A percentile compares a stretch with the other conserved stretches of the same genome.
Conservation (phyloP, 2,113 vertebrate genomes). For the Dasypus novemcinctus region DNA sequence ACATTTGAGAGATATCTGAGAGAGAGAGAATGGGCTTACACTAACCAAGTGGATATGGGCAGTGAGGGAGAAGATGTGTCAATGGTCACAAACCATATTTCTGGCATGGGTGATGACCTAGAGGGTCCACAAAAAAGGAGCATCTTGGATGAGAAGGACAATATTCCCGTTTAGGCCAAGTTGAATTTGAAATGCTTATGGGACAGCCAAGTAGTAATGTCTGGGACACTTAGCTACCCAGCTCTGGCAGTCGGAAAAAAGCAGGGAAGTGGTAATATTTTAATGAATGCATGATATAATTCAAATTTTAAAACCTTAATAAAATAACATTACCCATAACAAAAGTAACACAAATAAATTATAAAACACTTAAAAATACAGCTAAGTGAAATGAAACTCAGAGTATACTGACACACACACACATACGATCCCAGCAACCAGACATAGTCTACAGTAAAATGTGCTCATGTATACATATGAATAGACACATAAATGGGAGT, state of each 20-base stretch:
- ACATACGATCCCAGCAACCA: background rate
- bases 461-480: background rate
- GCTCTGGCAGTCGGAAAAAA: background rate
- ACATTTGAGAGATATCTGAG: background rate
- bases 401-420: background rate
- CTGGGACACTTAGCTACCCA: background rate
- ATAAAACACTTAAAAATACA: constrained; percentile 11
- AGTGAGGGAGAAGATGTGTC: background rate
- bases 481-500: background rate
- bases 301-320: constrained; percentile 25
- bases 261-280: background rate
- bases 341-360: background rate
- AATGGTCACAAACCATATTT: background rate
- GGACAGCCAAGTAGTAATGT: background rate
- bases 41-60: background rate
- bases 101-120: background rate
- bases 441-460: constrained; percentile 22
- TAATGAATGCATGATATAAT: background rate
- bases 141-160: background rate
- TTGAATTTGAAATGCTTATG: background rate
- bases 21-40: background rate
- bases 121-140: background rate
- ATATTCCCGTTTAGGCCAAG: background rate
- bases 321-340: background rate
- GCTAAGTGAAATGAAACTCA: background rate